Conservation (phyloP, 2,888 invertebrate genomes). For the Rotaria macrura region DNA sequence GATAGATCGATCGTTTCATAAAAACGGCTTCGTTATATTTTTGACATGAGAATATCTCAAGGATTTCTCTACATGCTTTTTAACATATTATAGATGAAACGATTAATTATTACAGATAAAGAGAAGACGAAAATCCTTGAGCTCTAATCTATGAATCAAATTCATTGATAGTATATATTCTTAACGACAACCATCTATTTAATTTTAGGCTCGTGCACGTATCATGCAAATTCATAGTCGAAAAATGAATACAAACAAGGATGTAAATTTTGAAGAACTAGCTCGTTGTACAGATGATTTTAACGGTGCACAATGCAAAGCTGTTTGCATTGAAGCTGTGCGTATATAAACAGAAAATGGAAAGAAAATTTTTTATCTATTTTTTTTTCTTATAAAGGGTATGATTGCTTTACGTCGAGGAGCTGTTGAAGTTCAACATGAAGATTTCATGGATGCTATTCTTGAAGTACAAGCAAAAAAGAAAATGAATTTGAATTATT, state of each 20-base stretch:
- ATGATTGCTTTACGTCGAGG: constrained; percentile 95
- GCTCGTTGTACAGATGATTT: constrained; percentile 97
- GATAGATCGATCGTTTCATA: too few relatives aligned
- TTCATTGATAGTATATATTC: background rate
- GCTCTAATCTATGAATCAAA: background rate
- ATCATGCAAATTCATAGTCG: constrained; percentile 95
- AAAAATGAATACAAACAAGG: constrained; percentile 81
- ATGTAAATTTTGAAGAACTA: constrained; percentile 61
- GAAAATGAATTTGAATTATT: constrained; percentile 96
- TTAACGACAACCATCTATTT: background rate
- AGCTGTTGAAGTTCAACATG: constrained; percentile 84
- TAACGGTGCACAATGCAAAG: constrained; percentile 98
- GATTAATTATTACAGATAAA: too few relatives aligned
- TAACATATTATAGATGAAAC: too few relatives aligned
- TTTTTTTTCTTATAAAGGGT: constrained; percentile 56
- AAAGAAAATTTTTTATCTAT: background rate
- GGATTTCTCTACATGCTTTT: too few relatives aligned
- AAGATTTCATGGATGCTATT: constrained; percentile 99
- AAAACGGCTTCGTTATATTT: too few relatives aligned
- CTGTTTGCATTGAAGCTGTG: constrained; percentile 92
- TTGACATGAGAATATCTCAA: too few relatives aligned
- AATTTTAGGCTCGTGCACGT: constrained; percentile 72
- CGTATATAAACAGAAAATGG: constrained; percentile 39
- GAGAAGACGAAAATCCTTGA: too few relatives aligned
- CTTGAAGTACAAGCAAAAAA: constrained; percentile 99